Evolutionary conservation across 2,113 vertebrate species (phyloP).

Genomic region (Oreochromis spilurus): DNA sequence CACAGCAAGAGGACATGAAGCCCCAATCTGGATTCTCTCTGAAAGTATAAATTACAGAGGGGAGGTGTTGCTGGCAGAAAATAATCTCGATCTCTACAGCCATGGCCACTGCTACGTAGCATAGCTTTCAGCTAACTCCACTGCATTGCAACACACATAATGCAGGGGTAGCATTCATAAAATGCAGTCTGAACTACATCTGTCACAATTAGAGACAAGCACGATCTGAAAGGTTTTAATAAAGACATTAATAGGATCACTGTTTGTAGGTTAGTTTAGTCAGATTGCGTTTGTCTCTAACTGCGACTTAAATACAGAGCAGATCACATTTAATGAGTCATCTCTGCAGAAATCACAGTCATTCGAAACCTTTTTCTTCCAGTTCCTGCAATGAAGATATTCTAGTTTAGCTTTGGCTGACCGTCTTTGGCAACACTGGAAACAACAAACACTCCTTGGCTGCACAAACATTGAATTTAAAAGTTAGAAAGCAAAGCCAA

Average conservation of each 20-base stretch:
- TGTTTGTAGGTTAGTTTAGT: not conserved
- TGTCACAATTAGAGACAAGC: not conserved
- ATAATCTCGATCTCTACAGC: not conserved
- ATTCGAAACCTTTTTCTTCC: not conserved
- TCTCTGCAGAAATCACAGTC: not conserved
- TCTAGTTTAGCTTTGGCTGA: not conserved
- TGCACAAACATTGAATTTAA: not conserved
- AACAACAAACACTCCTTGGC: not conserved
- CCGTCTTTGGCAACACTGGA: not conserved
- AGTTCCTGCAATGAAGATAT: not conserved
- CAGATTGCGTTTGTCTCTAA: not conserved
- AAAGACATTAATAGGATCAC: not conserved
- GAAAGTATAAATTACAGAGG: not conserved
- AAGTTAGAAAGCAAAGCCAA: not conserved
- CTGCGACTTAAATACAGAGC: not conserved
- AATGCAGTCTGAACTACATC: not conserved
- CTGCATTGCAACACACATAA: not conserved
- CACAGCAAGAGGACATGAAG: constrained; percentile 41
- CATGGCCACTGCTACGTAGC: not conserved
- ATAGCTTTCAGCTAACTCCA: not conserved
- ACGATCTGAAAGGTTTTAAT: not conserved
- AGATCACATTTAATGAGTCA: not conserved
- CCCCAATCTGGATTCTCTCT: constrained; percentile 20
- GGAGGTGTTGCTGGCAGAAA: not conserved
- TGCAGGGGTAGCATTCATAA: not conserved